Conservation (phyloP, 2,888 invertebrate species). For the Tenthredo distinguenda region DNA sequence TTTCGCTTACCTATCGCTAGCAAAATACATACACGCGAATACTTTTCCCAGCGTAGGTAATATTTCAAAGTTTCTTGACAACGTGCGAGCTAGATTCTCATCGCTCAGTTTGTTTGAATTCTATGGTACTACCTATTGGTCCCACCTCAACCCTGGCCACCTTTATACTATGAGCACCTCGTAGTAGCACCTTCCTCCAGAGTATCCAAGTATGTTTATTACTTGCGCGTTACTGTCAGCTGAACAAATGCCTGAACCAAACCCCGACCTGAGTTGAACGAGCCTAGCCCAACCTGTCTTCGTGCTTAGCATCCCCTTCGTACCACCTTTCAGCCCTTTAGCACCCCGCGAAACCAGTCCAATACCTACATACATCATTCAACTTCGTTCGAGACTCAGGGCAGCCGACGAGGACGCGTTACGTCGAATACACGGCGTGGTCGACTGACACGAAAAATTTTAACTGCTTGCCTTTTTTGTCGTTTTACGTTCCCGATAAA, state of each 20-base stretch:
- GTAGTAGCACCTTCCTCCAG: neutral
- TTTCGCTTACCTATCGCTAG: neutral
- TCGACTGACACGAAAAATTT: slow-evolving; percentile 25
- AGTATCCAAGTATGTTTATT: slow-evolving; percentile 65
- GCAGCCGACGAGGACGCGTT: slow-evolving; percentile 11
- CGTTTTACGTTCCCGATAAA: neutral
- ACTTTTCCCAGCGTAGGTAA: neutral
- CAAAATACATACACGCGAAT: neutral
- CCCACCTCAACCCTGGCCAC: neutral
- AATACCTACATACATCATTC: slow-evolving; percentile 51
- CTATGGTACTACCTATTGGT: neutral
- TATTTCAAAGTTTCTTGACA: slow-evolving; percentile 32
- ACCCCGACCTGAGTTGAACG: slow-evolving; percentile 34
- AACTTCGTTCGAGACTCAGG: slow-evolving; percentile 41
- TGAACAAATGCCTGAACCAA: slow-evolving; percentile 43
- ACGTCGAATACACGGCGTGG: slow-evolving; percentile 10
- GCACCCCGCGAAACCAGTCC: neutral
- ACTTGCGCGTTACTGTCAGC: slow-evolving; percentile 58
- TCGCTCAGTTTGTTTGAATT: neutral
- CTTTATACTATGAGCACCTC: neutral
- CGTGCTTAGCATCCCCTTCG: neutral
- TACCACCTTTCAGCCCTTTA: slow-evolving; percentile 3
- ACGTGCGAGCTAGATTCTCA: neutral
- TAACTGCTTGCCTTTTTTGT: neutral
- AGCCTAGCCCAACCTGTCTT: neutral